These are phyloP conservation scores for Pituophis catenifer DNA, from an alignment of 2,113 vertebrate genomes.

Conservation along the genomic window DNA sequence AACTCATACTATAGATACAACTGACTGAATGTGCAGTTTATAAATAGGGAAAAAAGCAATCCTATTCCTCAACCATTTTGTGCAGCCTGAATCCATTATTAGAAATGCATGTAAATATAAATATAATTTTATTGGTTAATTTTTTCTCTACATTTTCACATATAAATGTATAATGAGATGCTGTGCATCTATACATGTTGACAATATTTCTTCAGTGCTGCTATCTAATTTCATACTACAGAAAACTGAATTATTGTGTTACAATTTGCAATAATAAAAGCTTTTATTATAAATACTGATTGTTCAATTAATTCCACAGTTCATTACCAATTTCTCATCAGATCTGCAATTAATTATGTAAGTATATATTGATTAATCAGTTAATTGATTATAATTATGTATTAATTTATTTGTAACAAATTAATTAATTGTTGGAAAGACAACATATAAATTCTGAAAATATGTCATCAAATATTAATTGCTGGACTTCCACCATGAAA, in stretches of 20 bases:
- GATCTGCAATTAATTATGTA: constrained; percentile 49
- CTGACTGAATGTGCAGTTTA: not conserved
- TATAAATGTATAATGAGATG: constrained; percentile 60
- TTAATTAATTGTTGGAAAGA: not conserved
- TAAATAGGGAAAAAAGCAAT: constrained; percentile 36
- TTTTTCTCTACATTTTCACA: constrained; percentile 63
- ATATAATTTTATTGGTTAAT: constrained; percentile 45
- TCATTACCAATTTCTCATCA: constrained; percentile 70
- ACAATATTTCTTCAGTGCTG: constrained; percentile 64
- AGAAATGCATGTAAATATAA: constrained; percentile 56
- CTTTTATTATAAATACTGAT: constrained; percentile 77
- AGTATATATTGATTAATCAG: not conserved
- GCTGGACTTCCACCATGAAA: constrained; percentile 5
- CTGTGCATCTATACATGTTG: constrained; percentile 52
- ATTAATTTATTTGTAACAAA: not conserved
- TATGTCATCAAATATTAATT: constrained; percentile 14
- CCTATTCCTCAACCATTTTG: constrained; percentile 33
- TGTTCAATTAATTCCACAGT: constrained; percentile 72
- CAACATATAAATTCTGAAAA: constrained; percentile 12
- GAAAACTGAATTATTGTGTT: constrained; percentile 67
- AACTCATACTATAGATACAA: not conserved
- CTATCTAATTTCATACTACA: constrained; percentile 58
- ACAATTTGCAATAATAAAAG: constrained; percentile 66
- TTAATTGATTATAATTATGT: not conserved
- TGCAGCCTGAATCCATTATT: constrained; percentile 46